phyloP scores from a whole-genome alignment of 2,888 invertebrate species.

The Adelognathus sp. region DNA sequence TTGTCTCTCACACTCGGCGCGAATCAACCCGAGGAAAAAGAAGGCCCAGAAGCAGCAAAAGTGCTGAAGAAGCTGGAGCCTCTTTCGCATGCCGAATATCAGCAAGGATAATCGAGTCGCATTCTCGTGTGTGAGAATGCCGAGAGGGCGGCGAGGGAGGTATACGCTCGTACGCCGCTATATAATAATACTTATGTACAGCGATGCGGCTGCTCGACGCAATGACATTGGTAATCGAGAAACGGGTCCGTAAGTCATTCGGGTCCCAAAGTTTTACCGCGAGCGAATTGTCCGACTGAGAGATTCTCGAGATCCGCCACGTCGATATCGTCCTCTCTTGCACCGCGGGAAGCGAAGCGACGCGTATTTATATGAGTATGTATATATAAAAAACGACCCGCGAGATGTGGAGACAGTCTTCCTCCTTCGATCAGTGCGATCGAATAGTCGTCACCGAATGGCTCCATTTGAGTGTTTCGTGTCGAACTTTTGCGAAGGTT shows the following conservation, averaged over 20 bases:
- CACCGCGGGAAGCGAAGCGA: constrained; percentile 55
- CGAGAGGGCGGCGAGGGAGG: constrained; percentile 62
- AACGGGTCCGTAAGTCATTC: constrained; percentile 76
- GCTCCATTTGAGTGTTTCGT: constrained; percentile 53
- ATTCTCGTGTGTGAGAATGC: constrained; percentile 68
- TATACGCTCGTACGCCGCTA: constrained; percentile 4
- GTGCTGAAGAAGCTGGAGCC: constrained; percentile 17
- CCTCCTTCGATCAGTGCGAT: constrained; percentile 36
- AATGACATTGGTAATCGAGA: constrained; percentile 77
- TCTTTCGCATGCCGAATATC: constrained; percentile 33
- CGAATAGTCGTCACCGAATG: constrained; percentile 49
- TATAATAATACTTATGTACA: constrained; percentile 69
- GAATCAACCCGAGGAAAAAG: not conserved
- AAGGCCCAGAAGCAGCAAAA: not conserved
- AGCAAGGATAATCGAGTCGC: constrained; percentile 71
- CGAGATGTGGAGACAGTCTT: constrained; percentile 23
- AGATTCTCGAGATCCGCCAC: constrained; percentile 74
- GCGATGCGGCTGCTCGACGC: constrained; percentile 70
- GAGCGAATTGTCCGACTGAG: constrained; percentile 66
- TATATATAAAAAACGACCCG: constrained; percentile 16
- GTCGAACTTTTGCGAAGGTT: constrained; percentile 35
- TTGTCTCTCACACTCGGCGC: constrained; percentile 9
- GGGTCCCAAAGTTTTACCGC: constrained; percentile 40
- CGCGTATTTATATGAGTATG: constrained; percentile 20
- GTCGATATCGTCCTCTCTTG: constrained; percentile 66